Evolutionary conservation across 2,888 invertebrate genomes (phyloP).

Genomic region (Merodon equestris): DNA sequence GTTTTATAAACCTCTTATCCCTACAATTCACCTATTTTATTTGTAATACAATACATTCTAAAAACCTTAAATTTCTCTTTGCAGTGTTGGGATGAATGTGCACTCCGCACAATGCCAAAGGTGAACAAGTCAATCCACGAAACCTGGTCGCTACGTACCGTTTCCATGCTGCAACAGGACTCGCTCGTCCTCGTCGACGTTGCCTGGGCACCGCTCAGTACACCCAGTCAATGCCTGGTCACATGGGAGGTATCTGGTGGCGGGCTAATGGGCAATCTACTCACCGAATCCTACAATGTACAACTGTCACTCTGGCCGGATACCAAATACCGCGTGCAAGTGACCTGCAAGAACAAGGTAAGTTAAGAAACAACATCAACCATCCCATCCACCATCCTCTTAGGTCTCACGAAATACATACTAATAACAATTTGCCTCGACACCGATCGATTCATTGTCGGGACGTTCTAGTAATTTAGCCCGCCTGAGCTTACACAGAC

Average conservation of each 20-base stretch:
- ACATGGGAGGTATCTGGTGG: slow-evolving; percentile 79
- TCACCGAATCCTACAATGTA: slow-evolving; percentile 77
- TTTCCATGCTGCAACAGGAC: slow-evolving; percentile 77
- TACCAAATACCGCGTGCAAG: slow-evolving; percentile 78
- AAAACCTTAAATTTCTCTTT: slow-evolving; percentile 69
- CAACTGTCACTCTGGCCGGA: slow-evolving; percentile 78
- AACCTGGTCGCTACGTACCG: slow-evolving; percentile 75
- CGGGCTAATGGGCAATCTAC: slow-evolving; percentile 78
- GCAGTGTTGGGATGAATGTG: slow-evolving; percentile 78
- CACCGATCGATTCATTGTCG: slow-evolving; percentile 1
- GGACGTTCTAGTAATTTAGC: slow-evolving; percentile 4
- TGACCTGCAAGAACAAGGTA: slow-evolving; percentile 79
- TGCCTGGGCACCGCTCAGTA: slow-evolving; percentile 76
- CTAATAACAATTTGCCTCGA: not conserved
- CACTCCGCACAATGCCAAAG: slow-evolving; percentile 74
- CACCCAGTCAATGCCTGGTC: slow-evolving; percentile 77
- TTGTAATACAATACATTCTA: no score
- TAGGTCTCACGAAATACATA: no score
- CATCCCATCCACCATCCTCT: not conserved
- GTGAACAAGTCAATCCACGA: slow-evolving; percentile 75
- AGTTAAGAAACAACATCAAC: no score
- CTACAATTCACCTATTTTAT: no score
- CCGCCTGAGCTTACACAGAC: slow-evolving; percentile 17
- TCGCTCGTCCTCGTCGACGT: slow-evolving; percentile 78
- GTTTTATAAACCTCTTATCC: no score